Evolutionary conservation across 2,888 invertebrate species (phyloP).

Genomic region (Andrena praecox): DNA sequence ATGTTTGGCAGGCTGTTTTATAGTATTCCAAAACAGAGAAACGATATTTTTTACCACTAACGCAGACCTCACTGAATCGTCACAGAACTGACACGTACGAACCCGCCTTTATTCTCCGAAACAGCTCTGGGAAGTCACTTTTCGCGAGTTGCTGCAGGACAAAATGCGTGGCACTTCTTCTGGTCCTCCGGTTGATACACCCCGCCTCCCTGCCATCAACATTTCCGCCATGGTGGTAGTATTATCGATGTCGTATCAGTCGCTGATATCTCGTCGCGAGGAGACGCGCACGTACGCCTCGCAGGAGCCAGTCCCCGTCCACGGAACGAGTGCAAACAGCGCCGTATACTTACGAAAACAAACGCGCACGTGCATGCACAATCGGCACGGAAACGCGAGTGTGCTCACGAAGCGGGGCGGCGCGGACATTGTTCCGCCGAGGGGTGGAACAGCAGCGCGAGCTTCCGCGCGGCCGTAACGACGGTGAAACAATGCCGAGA

Average conservation of each 20-base stretch:
- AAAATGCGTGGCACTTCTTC: neutral
- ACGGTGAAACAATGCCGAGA: slow-evolving; percentile 60
- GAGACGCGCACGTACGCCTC: slow-evolving; percentile 18
- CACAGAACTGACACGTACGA: no score
- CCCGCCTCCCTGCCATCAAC: neutral
- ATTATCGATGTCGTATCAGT: slow-evolving; percentile 65
- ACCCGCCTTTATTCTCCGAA: neutral
- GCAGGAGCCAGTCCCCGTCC: neutral
- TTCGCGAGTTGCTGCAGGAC: neutral
- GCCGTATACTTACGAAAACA: slow-evolving; percentile 6
- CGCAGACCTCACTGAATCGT: no score
- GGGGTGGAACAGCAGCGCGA: slow-evolving; percentile 5
- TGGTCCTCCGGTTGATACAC: neutral
- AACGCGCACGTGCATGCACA: slow-evolving; percentile 9
- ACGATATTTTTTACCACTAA: no score
- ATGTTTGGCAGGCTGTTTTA: no score
- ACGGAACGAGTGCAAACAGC: slow-evolving; percentile 9
- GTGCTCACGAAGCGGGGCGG: slow-evolving; percentile 14
- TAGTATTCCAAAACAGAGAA: no score
- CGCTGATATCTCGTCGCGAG: slow-evolving; percentile 40
- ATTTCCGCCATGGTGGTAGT: slow-evolving; percentile 13
- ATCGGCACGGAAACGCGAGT: slow-evolving; percentile 16
- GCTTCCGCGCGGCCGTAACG: slow-evolving; percentile 24
- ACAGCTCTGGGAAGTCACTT: slow-evolving; percentile 3
- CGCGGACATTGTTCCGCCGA: neutral